phyloP scores from a whole-genome alignment of 2,888 invertebrate species.

The Lasioglossum lativentre region DNA sequence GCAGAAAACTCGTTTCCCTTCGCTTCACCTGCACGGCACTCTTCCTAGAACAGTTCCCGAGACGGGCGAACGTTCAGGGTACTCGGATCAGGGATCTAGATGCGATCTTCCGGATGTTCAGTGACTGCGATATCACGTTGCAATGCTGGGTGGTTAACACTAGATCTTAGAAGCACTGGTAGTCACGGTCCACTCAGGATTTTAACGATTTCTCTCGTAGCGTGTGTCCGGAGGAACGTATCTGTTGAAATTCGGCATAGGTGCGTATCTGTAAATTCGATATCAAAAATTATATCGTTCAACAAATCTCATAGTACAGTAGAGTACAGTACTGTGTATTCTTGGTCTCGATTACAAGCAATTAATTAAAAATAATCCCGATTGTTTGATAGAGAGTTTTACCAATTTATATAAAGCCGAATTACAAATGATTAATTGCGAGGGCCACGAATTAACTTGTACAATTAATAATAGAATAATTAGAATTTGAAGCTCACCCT shows the following conservation, averaged over 20 bases:
- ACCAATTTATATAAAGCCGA: no score
- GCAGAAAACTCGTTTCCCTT: constrained; percentile 48
- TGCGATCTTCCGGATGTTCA: constrained; percentile 13
- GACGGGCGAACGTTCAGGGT: background rate
- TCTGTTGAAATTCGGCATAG: background rate
- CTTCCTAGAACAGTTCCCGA: constrained; percentile 20
- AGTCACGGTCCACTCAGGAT: background rate
- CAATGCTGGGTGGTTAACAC: background rate
- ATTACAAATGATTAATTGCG: no score
- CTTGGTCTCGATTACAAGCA: no score
- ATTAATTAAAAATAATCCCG: no score
- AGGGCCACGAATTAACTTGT: no score
- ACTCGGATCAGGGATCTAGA: background rate
- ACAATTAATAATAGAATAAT: no score
- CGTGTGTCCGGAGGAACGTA: background rate
- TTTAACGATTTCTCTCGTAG: background rate
- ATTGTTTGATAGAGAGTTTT: no score
- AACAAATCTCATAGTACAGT: background rate
- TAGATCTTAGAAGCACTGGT: background rate
- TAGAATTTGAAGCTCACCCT: no score
- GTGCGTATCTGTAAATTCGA: background rate
- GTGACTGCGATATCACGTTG: background rate
- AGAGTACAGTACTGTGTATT: no score
- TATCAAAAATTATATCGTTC: background rate
- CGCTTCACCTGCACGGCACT: constrained; percentile 29